Percentiles rank a stretch among this genome's conserved stretches.
phyloP scores from a whole-genome alignment of 2,888 invertebrate species.

The Pandemis cinnamomeana region DNA sequence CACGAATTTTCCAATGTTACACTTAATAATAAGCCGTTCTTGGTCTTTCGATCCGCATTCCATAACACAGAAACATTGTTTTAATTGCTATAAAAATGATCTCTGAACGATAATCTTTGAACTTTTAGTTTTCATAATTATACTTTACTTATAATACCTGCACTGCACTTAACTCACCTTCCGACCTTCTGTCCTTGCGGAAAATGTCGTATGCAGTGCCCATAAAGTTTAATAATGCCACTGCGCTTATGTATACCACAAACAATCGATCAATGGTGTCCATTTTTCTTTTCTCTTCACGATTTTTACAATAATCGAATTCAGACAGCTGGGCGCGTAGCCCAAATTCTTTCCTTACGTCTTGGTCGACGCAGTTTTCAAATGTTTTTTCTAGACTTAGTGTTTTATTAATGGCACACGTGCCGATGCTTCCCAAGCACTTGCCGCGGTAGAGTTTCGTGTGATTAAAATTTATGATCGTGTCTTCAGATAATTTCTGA shows the following conservation, averaged over 20 bases:
- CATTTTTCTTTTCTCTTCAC: slow-evolving; percentile 31
- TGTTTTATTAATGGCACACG: slow-evolving; percentile 29
- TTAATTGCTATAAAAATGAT: slow-evolving; percentile 3
- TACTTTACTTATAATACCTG: slow-evolving; percentile 2
- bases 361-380: slow-evolving; percentile 38
- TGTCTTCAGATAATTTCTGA: slow-evolving; percentile 36
- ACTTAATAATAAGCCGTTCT: neutral
- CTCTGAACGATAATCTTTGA: slow-evolving; percentile 30
- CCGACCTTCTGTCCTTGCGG: slow-evolving; percentile 24
- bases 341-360: slow-evolving; percentile 26
- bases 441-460: slow-evolving; percentile 37
- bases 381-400: slow-evolving; percentile 30
- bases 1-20: too few species aligned
- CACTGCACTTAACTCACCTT: slow-evolving; percentile 37
- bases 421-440: slow-evolving; percentile 33
- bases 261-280: slow-evolving; percentile 33
- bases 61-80: neutral
- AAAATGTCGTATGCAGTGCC: slow-evolving; percentile 37
- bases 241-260: slow-evolving; percentile 25
- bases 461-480: slow-evolving; percentile 39
- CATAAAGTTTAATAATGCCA: slow-evolving; percentile 34
- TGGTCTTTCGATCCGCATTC: neutral
- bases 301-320: slow-evolving; percentile 35
- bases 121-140: slow-evolving; percentile 29
- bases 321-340: slow-evolving; percentile 31